Evolutionary conservation across 2,113 vertebrate genomes (phyloP).

Genomic region (Thunnus maccoyii): DNA sequence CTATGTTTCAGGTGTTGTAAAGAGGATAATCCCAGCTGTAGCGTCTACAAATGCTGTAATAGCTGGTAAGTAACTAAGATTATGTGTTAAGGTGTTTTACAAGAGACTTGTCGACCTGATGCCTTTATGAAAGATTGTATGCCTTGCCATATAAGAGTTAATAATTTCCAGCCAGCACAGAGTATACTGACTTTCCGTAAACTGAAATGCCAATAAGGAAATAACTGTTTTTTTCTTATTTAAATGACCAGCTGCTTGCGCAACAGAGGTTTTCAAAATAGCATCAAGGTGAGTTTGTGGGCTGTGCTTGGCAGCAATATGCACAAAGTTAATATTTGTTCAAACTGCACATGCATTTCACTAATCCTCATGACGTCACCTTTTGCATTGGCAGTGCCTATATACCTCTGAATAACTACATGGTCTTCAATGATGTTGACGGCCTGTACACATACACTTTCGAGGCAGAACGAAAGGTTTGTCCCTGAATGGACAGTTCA

Average conservation of each 20-base stretch:
- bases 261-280: constrained; percentile 96
- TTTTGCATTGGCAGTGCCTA: constrained; percentile 88
- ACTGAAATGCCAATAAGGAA: background rate
- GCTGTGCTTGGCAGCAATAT: background rate
- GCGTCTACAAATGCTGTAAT: constrained; percentile 97
- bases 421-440: constrained; percentile 96
- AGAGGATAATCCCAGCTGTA: constrained; percentile 95
- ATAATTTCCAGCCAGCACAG: constrained; percentile 28
- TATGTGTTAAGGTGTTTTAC: too few relatives aligned
- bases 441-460: constrained; percentile 95
- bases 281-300: constrained; percentile 89
- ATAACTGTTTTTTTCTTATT: constrained; percentile 17
- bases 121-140: background rate
- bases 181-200: constrained; percentile 14
- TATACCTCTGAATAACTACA: constrained; percentile 94
- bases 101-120: background rate
- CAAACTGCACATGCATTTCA: background rate
- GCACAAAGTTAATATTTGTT: constrained; percentile 8
- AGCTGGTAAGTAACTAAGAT: constrained; percentile 86
- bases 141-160: constrained; percentile 15
- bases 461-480: constrained; percentile 95
- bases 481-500: constrained; percentile 4
- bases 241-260: constrained; percentile 88
- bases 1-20: constrained; percentile 90
- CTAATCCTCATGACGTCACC: background rate